These are phyloP conservation scores for Oryzias curvinotus DNA, from an alignment of 2,113 vertebrate genomes.

Conservation along the genomic window DNA sequence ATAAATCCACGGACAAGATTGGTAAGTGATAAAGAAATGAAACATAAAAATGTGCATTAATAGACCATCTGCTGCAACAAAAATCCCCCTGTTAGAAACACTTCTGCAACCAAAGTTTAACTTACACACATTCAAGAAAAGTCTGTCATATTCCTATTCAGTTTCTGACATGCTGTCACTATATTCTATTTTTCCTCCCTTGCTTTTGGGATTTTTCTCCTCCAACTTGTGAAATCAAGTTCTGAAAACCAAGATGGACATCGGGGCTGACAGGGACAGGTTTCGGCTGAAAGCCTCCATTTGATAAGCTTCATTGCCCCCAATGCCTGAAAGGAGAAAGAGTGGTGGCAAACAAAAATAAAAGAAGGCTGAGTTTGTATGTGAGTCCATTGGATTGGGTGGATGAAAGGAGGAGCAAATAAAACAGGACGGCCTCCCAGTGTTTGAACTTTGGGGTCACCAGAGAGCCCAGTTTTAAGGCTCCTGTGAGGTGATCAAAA, in stretches of 20 bases:
- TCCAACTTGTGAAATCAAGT: conserved; percentile 30
- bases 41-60: conserved; percentile 46
- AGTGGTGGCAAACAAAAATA: conserved; percentile 15
- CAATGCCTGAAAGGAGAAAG: conserved; percentile 14
- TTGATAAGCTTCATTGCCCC: conserved; percentile 43
- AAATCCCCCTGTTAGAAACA: conserved; percentile 47
- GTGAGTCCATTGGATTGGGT: not conserved
- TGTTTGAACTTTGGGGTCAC: conserved; percentile 62
- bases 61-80: conserved; percentile 56
- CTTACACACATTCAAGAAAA: conserved; percentile 27
- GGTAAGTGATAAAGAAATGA: conserved; percentile 11
- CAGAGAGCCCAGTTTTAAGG: conserved; percentile 47
- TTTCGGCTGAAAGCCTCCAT: conserved; percentile 42
- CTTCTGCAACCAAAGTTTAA: conserved; percentile 19
- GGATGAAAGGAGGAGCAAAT: conserved; percentile 48
- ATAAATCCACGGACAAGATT: no score
- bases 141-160: conserved; percentile 20
- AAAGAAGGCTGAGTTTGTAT: conserved; percentile 5
- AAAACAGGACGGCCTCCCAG: conserved; percentile 45
- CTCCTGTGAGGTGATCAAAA: conserved; percentile 34
- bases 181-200: conserved; percentile 11
- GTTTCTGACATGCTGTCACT: conserved; percentile 3
- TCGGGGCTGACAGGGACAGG: conserved; percentile 47
- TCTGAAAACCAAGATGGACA: conserved; percentile 47
- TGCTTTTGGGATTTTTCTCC: conserved; percentile 40